A percentile compares a stretch with the other conserved stretches of the same genome.
Evolutionary conservation across 2,888 invertebrate species (phyloP).

Genomic region (Platynereis dumerilii): DNA sequence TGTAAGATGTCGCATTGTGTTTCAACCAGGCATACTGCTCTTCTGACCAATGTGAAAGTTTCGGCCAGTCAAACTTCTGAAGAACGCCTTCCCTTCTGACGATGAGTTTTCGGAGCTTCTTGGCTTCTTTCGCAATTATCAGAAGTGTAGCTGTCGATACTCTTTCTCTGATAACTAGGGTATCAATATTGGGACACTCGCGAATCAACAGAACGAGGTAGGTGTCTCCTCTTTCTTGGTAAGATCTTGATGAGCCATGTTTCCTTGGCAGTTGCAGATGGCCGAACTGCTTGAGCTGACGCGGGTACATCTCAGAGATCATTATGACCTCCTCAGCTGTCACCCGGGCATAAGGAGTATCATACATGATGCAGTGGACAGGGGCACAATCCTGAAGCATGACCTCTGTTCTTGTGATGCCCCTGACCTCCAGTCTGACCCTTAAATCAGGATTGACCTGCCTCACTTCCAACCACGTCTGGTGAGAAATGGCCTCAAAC

Average conservation of each 20-base stretch:
- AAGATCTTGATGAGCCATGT: conserved; percentile 72
- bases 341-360: conserved; percentile 70
- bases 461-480: conserved; percentile 68
- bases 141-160: conserved; percentile 80
- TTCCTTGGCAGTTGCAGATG: conserved; percentile 74
- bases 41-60: conserved; percentile 72
- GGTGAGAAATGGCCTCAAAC: conserved; percentile 48
- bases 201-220: conserved; percentile 73
- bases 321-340: conserved; percentile 67
- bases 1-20: conserved; percentile 71
- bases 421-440: conserved; percentile 75
- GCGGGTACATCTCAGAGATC: conserved; percentile 71
- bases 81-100: conserved; percentile 78
- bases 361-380: conserved; percentile 72
- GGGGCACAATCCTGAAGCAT: conserved; percentile 76
- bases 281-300: conserved; percentile 73
- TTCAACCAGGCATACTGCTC: conserved; percentile 75
- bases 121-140: conserved; percentile 73
- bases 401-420: conserved; percentile 64
- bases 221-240: conserved; percentile 76
- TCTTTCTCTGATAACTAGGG: conserved; percentile 75
- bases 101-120: conserved; percentile 70
- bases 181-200: conserved; percentile 73
- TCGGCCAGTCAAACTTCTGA: conserved; percentile 71
- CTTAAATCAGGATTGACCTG: conserved; percentile 70